These are phyloP conservation scores for Oscheius sp. DNA, from an alignment of 2,888 invertebrate genomes.

Conservation along the genomic window DNA sequence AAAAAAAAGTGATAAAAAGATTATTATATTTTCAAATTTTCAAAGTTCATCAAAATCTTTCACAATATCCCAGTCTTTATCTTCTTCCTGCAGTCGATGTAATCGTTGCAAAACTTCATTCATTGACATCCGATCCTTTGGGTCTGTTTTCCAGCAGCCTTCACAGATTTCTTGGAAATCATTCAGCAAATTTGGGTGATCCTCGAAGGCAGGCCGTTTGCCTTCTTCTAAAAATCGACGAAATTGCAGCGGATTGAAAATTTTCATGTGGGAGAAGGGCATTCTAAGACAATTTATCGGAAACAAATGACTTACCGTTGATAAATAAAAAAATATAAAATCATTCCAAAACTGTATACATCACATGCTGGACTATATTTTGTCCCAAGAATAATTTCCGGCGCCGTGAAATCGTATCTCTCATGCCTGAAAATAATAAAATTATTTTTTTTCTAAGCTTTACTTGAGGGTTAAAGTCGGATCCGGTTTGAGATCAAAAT, in stretches of 20 bases:
- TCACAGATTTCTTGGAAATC: background rate
- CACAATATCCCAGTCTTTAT: background rate
- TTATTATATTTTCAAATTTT: no score
- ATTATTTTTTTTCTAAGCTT: no score
- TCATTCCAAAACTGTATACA: conserved; percentile 18
- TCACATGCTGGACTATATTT: background rate
- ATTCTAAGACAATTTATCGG: no score
- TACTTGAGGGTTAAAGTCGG: conserved; percentile 5
- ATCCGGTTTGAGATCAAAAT: conserved; percentile 9
- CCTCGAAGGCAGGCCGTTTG: background rate
- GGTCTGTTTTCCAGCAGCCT: conserved; percentile 1
- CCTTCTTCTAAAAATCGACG: background rate
- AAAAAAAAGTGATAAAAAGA: no score
- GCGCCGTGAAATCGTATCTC: conserved; percentile 16
- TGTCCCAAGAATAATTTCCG: background rate
- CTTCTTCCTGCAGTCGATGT: background rate
- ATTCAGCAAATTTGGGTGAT: background rate
- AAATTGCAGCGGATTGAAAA: conserved; percentile 7
- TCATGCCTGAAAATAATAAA: background rate
- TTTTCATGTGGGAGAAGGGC: background rate
- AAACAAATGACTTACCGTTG: background rate
- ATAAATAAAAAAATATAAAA: background rate
- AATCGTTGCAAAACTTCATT: background rate
- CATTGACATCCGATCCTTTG: background rate
- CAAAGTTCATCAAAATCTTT: background rate